Conservation (phyloP, 2,888 invertebrate genomes). For the Drosophila conformis region DNA sequence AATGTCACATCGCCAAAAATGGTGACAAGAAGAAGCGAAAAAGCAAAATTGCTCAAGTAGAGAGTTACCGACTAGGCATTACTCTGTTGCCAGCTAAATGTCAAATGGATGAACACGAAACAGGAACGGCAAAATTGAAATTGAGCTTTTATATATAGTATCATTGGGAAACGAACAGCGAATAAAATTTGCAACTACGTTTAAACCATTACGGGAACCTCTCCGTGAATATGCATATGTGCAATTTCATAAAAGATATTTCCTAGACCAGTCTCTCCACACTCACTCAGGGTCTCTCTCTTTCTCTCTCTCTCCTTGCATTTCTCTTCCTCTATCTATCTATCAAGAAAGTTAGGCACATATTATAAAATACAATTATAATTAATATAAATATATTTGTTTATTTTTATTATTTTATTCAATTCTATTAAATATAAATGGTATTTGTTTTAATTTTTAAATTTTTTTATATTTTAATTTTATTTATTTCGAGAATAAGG, state of each 20-base stretch:
- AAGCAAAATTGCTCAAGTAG: neutral
- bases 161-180: neutral
- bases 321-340: neutral
- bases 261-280: neutral
- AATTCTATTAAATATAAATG: too few relatives aligned
- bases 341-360: neutral
- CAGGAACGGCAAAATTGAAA: neutral
- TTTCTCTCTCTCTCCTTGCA: neutral
- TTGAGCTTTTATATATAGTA: neutral
- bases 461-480: too few relatives aligned
- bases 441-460: too few relatives aligned
- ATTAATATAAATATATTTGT: neutral
- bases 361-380: neutral
- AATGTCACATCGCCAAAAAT: slow-evolving; percentile 60
- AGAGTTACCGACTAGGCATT: neutral
- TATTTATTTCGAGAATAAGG: too few relatives aligned
- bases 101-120: neutral
- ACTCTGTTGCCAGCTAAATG: neutral
- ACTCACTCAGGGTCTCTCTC: neutral
- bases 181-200: neutral
- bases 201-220: neutral
- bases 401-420: neutral
- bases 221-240: neutral
- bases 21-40: neutral
- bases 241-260: neutral